These are phyloP conservation scores for Drosophila formosana DNA, from an alignment of 2,888 invertebrate genomes.

Conservation along the genomic window DNA sequence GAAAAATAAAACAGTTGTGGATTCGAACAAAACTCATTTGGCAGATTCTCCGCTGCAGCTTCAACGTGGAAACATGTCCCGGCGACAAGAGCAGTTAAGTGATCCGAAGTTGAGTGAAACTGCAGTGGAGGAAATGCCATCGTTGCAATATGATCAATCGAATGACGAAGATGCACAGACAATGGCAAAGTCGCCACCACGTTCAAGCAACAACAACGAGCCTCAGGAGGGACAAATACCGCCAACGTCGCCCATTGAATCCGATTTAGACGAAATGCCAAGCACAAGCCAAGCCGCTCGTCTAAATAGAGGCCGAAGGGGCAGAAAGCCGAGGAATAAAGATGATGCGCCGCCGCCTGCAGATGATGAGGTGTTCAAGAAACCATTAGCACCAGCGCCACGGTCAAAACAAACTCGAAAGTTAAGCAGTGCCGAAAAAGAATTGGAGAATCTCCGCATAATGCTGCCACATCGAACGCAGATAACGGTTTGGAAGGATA, in stretches of 20 bases:
- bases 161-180: neutral
- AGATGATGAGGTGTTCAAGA: constrained; percentile 55
- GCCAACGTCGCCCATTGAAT: neutral
- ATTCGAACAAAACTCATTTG: neutral
- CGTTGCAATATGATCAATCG: neutral
- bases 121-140: neutral
- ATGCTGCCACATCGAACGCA: constrained; percentile 6
- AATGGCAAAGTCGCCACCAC: neutral
- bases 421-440: neutral
- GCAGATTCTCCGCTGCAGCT: neutral
- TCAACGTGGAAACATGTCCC: too few relatives aligned
- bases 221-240: neutral
- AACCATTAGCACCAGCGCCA: constrained; percentile 55
- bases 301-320: neutral
- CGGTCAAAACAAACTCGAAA: constrained; percentile 15
- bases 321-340: neutral
- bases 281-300: constrained; percentile 10
- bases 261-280: constrained; percentile 9
- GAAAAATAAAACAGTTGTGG: neutral
- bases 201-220: neutral
- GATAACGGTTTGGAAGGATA: neutral
- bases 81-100: neutral
- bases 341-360: neutral
- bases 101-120: neutral
- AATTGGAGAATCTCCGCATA: constrained; percentile 25